phyloP scores from a whole-genome alignment of 2,113 vertebrate genomes.

The Syrrhaptes paradoxus region DNA sequence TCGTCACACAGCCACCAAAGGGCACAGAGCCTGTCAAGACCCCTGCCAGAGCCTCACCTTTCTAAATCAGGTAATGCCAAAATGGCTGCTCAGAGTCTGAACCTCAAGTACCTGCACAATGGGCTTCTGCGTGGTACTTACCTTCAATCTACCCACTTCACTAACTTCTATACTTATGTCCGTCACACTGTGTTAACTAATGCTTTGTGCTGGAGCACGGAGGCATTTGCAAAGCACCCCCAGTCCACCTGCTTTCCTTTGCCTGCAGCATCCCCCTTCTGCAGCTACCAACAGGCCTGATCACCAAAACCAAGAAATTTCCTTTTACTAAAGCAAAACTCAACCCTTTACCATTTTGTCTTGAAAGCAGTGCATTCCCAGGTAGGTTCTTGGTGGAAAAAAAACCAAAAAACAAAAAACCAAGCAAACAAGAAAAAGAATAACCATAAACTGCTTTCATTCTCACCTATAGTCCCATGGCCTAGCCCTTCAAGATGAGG shows the following conservation, averaged over 20 bases:
- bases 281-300: neutral
- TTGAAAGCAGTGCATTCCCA: neutral
- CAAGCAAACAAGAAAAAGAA: neutral
- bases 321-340: neutral
- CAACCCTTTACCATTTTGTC: neutral
- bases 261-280: neutral
- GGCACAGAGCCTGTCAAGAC: fast-evolving
- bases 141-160: neutral
- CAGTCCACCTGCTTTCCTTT: neutral
- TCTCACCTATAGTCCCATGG: neutral
- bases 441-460: neutral
- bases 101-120: neutral
- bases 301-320: neutral
- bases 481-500: neutral
- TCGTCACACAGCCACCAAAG: fast-evolving
- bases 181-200: fast-evolving
- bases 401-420: neutral
- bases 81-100: neutral
- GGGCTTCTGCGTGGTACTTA: too few species aligned
- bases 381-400: neutral
- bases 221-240: too few species aligned
- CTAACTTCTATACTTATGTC: fast-evolving
- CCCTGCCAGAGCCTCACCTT: neutral
- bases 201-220: fast-evolving
- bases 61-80: neutral